Conservation (phyloP, 1,140 invertebrate species). For the Drosophila ogumai region DNA sequence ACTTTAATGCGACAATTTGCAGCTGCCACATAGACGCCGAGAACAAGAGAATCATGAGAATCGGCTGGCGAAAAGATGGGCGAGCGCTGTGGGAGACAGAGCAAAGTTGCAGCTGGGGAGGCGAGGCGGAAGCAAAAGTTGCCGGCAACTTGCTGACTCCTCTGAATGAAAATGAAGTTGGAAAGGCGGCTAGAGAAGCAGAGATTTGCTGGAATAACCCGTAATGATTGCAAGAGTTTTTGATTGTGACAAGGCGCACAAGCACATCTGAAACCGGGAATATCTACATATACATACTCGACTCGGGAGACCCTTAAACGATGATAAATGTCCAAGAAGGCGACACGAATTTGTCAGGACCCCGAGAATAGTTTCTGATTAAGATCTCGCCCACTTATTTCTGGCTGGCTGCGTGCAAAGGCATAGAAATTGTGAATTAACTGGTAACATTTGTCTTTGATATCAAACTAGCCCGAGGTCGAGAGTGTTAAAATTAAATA, state of each 20-base stretch:
- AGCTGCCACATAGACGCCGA: conserved; percentile 49
- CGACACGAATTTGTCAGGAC: conserved; percentile 62
- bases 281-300: not conserved
- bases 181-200: conserved; percentile 24
- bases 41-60: conserved; percentile 20
- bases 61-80: not conserved
- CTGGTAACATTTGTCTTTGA: conserved; percentile 70
- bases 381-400: conserved; percentile 34
- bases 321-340: conserved; percentile 69
- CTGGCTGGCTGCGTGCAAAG: conserved; percentile 48
- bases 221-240: conserved; percentile 55
- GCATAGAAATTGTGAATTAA: conserved; percentile 67
- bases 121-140: conserved; percentile 53
- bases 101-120: conserved; percentile 40
- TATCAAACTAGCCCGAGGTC: conserved; percentile 40
- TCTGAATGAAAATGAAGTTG: conserved; percentile 57
- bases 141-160: conserved; percentile 46
- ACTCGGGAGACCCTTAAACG: conserved; percentile 13
- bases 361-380: conserved; percentile 45
- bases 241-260: conserved; percentile 52
- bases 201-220: conserved; percentile 23
- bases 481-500: conserved; percentile 65
- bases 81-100: conserved; percentile 12
- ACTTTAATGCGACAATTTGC: conserved; percentile 71
- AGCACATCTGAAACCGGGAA: not conserved